Base-by-base conservation (phyloP, 1,140 invertebrate genomes). In the Anastatus disparis region DNA sequence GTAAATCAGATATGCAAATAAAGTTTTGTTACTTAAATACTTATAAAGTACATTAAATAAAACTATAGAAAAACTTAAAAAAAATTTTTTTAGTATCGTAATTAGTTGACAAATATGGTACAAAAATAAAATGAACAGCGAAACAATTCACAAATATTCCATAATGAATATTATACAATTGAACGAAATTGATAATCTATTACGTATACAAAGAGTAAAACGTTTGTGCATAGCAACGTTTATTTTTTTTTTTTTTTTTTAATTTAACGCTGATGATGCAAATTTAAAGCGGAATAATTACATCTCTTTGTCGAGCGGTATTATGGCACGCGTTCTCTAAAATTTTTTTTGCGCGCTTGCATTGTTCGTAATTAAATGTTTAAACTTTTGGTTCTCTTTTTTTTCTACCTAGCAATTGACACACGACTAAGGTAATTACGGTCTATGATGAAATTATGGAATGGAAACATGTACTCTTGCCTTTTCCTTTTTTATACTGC, bases 351-450 rank as follows among this genome's bases (percentile, higher is more conserved):
- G 4, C 31, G 31, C 31, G 15, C 71, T 10, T 1, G 44, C 71
- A 69, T 75, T 76, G 76, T 76, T 75, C 65, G 52, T 73, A 77
- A 78, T 78, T 75, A 76, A 77, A 58, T 66, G 64, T 66, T 56
- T 17, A 50, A 44, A 3, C 40, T 40, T 17, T 26, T 67, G n/a
- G n/a, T n/a, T n/a, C n/a, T n/a, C n/a, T n/a, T n/a, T n/a, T n/a
- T n/a, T n/a, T n/a, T n/a, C n/a, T n/a, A 31, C 24, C 24, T 44
- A 55, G 20, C 50, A 59, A 68, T 68, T 59, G 42, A 50, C 15
- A 59, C 46, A 17, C 15, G 7, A n/a, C n/a, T n/a, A 40, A 65
- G 24, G 42, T 65, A 64, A 64, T 64, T 64, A 29, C 27, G 27
- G 38, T 17, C 6, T 15, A 46, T 50, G 55, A 38, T 13, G 56